Evolutionary conservation across 53 echinoderm and acorn worm species (phyloP), one percentile per base, ranked within the genome.

Genomic region (Patiria pectinifera): DNA sequence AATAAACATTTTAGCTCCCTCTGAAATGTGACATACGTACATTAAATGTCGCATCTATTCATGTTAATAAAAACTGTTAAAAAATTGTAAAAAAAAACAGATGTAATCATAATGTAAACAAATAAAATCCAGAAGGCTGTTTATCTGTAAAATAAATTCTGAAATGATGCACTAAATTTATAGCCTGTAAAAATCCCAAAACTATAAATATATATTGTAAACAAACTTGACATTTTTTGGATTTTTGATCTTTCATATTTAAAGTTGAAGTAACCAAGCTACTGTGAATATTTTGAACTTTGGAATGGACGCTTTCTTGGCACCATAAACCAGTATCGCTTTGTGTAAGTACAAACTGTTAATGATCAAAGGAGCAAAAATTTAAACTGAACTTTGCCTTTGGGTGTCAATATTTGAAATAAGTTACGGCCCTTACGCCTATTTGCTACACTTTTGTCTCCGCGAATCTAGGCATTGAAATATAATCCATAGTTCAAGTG

Each of bases 401-500:
- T 14, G 48, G 6, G 59, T 19, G 86, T 75, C 48, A 86, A 86
- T 58, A 72, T 86, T 86, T 71, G 66, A 66, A 66, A 75, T 49
- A 86, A 49, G 21, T n/a, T n/a, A 47, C n/a, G n/a, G n/a, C n/a
- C n/a, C n/a, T n/a, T n/a, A n/a, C 48, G 48, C 86, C 72, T 49
- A 23, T 86, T 86, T 86, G 72, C 58, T 24, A 86, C 53, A 58
- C 45, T 58, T 43, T 48, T 71, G 75, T 53, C 86, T 49, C 48
- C n/a, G 18, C 25, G 45, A 86, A 86, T 86, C 86, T 71, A 19
- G 47, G 49, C 80, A 35, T n/a, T 45, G 62, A 19, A 76, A 75
- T 58, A 48, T 7, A 25, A 47, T 86, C 86, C 75, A 86, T 72
- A 86, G 86, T 86, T 86, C 86, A 86, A 86, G 86, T 86, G 86